Conservation (phyloP, 1,140 invertebrate genomes). For the Formica selysi region DNA sequence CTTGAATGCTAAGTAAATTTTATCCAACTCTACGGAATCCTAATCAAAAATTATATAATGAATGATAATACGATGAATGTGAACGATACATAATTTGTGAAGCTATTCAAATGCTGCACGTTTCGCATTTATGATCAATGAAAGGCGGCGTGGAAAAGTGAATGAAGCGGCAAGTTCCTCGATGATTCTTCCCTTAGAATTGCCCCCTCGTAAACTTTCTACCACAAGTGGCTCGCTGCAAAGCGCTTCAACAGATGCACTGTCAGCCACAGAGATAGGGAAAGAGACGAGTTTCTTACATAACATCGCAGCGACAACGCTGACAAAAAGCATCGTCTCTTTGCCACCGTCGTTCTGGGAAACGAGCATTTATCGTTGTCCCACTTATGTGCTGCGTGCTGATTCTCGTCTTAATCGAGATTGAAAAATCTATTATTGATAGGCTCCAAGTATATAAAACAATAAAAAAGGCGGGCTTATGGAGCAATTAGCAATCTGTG, state of each 20-base stretch:
- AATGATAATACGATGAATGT: background rate
- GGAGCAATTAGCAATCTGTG: too few relatives aligned
- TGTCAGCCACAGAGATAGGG: background rate
- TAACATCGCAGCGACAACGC: background rate
- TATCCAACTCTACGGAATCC: background rate
- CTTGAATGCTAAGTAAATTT: background rate
- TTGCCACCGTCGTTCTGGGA: conserved; percentile 29
- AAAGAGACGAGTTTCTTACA: conserved; percentile 24
- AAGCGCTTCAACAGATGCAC: conserved; percentile 22
- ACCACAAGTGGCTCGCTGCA: background rate
- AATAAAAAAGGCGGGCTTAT: background rate
- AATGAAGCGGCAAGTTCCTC: background rate
- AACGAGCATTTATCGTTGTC: conserved; percentile 41
- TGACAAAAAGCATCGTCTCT: conserved; percentile 41
- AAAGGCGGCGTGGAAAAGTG: background rate
- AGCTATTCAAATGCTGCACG: background rate
- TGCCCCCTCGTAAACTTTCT: conserved; percentile 24
- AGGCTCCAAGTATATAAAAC: too few relatives aligned
- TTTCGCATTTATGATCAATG: background rate
- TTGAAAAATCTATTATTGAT: conserved; percentile 18
- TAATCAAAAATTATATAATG: background rate
- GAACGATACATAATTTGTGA: background rate
- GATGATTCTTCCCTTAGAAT: background rate
- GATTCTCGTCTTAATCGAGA: conserved; percentile 23
- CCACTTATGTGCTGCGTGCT: conserved; percentile 3